These are phyloP conservation scores for Octopus bimaculoides DNA, from an alignment of 1,140 invertebrate species.

Conservation along the genomic window DNA sequence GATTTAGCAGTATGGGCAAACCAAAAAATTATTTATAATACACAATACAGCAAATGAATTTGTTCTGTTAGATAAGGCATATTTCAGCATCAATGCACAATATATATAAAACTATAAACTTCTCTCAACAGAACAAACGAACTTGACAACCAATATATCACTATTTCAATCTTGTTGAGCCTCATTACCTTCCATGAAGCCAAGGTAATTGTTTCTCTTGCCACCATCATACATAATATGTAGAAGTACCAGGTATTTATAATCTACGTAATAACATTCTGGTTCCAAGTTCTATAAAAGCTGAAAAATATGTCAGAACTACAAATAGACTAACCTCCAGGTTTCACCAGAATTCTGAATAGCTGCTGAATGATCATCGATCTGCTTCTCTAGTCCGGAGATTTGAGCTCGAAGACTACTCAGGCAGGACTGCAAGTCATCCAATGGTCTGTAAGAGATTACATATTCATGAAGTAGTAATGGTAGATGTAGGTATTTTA, in stretches of 20 bases:
- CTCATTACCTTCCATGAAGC: background rate
- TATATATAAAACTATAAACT: too few species aligned
- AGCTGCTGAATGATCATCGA: slow-evolving; percentile 47
- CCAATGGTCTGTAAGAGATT: slow-evolving; percentile 49
- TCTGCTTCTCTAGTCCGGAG: slow-evolving; percentile 53
- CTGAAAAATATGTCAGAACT: background rate
- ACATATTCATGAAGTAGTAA: too few species aligned
- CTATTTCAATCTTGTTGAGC: background rate
- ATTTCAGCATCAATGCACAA: too few species aligned
- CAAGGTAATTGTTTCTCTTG: background rate
- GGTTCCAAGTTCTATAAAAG: background rate
- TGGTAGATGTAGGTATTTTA: too few species aligned
- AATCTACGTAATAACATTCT: background rate
- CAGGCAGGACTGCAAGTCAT: slow-evolving; percentile 54
- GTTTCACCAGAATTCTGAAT: slow-evolving; percentile 39
- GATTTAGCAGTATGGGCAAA: too few species aligned
- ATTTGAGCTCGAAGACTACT: slow-evolving; percentile 54
- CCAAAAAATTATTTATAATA: too few species aligned
- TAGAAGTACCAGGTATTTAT: background rate
- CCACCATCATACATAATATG: too few species aligned
- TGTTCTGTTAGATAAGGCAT: too few species aligned
- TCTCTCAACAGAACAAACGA: too few species aligned
- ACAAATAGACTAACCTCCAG: slow-evolving; percentile 33
- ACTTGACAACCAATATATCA: background rate
- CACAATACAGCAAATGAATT: too few species aligned